phyloP scores from a whole-genome alignment of 2,797 vertebrate species.

The Semaprochilodus insignis region DNA sequence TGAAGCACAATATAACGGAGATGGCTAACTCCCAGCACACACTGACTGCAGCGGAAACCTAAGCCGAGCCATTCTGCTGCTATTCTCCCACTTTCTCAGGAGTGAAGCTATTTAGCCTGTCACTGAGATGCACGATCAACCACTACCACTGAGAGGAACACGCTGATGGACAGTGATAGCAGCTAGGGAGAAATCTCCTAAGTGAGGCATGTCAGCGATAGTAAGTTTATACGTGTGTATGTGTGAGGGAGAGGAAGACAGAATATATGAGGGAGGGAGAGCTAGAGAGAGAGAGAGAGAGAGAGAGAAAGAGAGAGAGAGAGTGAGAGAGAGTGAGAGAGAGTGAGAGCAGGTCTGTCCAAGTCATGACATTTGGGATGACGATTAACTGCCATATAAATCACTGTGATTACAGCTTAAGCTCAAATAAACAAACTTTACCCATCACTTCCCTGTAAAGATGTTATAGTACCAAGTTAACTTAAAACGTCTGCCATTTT shows the following conservation, averaged over 20 bases:
- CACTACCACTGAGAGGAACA: constrained; percentile 9
- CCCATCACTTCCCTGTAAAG: no score
- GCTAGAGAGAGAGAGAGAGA: no score
- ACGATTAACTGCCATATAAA: no score
- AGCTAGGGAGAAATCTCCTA: not conserved
- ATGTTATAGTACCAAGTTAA: no score
- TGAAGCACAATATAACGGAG: constrained; percentile 53
- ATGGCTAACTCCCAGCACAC: constrained; percentile 60
- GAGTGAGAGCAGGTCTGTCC: not conserved
- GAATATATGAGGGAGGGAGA: not conserved
- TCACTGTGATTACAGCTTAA: no score
- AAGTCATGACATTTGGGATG: no score
- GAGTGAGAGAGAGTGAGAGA: not conserved
- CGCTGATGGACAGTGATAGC: constrained; percentile 10
- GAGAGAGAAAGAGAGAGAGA: not conserved
- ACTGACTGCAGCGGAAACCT: constrained; percentile 64
- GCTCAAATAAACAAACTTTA: no score
- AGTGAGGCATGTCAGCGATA: constrained; percentile 20
- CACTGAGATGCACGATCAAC: constrained; percentile 27
- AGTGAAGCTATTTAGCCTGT: constrained; percentile 41
- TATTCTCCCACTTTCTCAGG: constrained; percentile 29
- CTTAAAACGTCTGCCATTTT: no score
- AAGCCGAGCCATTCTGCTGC: constrained; percentile 59
- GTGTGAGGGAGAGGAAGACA: constrained; percentile 21
- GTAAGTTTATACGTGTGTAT: constrained; percentile 51